phyloP scores from a whole-genome alignment of 2,888 invertebrate species.

The Chaetogeoica ovagalla region DNA sequence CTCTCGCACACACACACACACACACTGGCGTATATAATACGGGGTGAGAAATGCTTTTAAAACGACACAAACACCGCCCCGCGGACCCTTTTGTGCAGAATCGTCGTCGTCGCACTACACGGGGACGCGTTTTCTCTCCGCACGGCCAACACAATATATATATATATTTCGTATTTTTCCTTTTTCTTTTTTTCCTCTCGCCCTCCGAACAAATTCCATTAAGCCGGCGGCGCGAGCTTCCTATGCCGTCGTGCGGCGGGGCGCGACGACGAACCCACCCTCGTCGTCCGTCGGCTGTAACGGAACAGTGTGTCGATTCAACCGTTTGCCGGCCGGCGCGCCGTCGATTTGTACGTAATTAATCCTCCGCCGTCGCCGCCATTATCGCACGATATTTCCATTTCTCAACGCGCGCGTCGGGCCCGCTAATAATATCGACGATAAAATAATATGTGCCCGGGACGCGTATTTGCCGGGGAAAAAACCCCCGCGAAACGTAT shows the following conservation, averaged over 20 bases:
- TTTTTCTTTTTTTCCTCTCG: slow-evolving; percentile 3
- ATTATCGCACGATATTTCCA: slow-evolving; percentile 3
- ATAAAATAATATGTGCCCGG: too few species aligned
- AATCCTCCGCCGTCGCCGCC: neutral
- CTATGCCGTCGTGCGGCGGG: neutral
- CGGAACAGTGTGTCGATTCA: neutral
- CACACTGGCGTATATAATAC: too few species aligned
- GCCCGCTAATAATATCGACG: too few species aligned
- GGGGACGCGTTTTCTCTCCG: too few species aligned
- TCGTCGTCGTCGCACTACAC: neutral
- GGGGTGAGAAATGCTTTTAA: slow-evolving; percentile 51
- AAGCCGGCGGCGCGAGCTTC: neutral
- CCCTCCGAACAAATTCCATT: slow-evolving; percentile 38
- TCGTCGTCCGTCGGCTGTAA: too few species aligned
- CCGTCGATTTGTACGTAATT: slow-evolving; percentile 33
- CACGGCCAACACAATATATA: too few species aligned
- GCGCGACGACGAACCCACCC: neutral
- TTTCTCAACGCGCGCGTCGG: too few species aligned
- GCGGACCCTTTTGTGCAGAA: slow-evolving; percentile 12
- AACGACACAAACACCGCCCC: slow-evolving; percentile 26
- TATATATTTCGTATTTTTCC: too few species aligned
- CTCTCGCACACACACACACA: neutral
- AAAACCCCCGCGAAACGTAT: too few species aligned
- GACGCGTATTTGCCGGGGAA: too few species aligned
- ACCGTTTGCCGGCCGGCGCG: neutral